These are phyloP conservation scores for Oryzias melastigma DNA, from an alignment of 2,113 vertebrate species.

Conservation along the genomic window DNA sequence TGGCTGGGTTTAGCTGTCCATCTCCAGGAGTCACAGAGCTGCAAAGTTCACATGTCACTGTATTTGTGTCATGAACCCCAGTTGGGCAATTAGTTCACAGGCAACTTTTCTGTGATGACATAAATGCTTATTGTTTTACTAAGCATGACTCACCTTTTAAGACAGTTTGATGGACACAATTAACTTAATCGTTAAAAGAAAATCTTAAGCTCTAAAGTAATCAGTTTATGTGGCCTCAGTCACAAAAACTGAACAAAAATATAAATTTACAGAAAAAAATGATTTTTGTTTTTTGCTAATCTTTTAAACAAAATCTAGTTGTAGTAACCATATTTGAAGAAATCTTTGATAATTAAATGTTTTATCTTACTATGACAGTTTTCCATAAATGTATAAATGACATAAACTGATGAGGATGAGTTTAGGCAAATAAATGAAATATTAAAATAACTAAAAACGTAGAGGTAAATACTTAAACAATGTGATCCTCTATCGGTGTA, in stretches of 20 bases:
- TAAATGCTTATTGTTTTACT: slow-evolving; percentile 31
- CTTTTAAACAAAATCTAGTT: neutral
- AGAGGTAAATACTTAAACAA: too few relatives aligned
- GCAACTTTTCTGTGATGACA: slow-evolving; percentile 40
- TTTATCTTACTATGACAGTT: too few relatives aligned
- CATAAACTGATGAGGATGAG: too few relatives aligned
- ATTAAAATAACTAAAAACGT: too few relatives aligned
- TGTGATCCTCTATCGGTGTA: too few relatives aligned
- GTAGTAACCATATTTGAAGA: neutral
- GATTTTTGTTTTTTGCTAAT: neutral
- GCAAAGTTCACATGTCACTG: slow-evolving; percentile 55
- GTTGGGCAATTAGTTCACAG: slow-evolving; percentile 44
- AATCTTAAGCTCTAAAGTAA: too few relatives aligned
- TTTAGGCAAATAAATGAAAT: too few relatives aligned
- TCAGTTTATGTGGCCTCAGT: too few relatives aligned
- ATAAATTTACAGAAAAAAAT: neutral
- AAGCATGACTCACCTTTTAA: neutral
- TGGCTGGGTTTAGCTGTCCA: slow-evolving; percentile 67
- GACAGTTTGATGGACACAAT: neutral
- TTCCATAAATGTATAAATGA: too few relatives aligned
- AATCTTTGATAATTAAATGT: too few relatives aligned
- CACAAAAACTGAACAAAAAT: neutral
- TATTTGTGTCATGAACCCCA: slow-evolving; percentile 60
- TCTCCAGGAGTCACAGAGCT: slow-evolving; percentile 35
- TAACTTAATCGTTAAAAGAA: too few relatives aligned